Base-by-base conservation (phyloP, 2,113 vertebrate species). In the Aspidoscelis tigris region DNA sequence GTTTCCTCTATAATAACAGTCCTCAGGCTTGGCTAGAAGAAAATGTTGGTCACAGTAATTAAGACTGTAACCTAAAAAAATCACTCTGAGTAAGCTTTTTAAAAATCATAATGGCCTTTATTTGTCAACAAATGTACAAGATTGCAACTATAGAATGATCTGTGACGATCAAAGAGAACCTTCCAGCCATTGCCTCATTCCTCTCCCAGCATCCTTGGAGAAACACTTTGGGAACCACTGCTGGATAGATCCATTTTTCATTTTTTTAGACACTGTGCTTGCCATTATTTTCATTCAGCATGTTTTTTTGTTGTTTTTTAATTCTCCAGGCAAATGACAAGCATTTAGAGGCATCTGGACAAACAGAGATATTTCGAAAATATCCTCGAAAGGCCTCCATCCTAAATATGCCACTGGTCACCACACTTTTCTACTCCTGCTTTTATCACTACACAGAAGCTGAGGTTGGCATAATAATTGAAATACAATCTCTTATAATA, bases 391-490 rank as follows among this genome's bases (percentile, higher is more conserved):
- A 97, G 91, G 97, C 98, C 3, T 98, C 98, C 3, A 98, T 99
- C 84, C 96, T 99, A 85, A 97, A 98, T 92, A 98, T 98, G 98
- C 98, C 99, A 0, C 93, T 99, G 71, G 96, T 99, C 94, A 99
- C 98, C 0, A 99, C 99, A 0, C 95, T 99, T 11, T 99, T 98
- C 93, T 99, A 99, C 91, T 97, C 97, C 92, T 99, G 98, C 91
- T 97, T 99, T 90, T 99, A 99, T 94, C 99, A 99, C 92, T 98
- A 99, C 88, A 94, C 92, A 4, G 97, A 98, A 81, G 88, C 96
- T 18, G 97, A 98, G 95, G 97, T 97, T 90, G 84, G 93, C 10
- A 11, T 74, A 80, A 22, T 18, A 39, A 55, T 75, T 50, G 82
- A 5, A 61, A 24, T 79, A 82, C 21, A 41, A 11, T 26, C 26